A percentile compares a stretch with the other conserved stretches of the same genome.
Conservation (phyloP, 2,888 invertebrate species). For the Torymus tubicola region DNA sequence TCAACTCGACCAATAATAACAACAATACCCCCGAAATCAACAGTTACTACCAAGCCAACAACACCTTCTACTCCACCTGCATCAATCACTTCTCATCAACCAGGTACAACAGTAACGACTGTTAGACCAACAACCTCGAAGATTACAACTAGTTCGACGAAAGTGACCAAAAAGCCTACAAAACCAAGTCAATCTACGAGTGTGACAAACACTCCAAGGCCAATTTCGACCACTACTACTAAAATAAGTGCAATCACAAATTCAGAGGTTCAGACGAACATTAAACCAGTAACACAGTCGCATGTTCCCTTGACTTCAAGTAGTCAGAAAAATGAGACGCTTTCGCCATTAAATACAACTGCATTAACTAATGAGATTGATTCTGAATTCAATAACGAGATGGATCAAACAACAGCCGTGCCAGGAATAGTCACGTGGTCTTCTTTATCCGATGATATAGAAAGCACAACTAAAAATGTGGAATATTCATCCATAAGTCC, state of each 20-base stretch:
- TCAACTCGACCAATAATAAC: constrained; percentile 39
- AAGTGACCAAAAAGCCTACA: constrained; percentile 59
- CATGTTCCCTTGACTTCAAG: constrained; percentile 19
- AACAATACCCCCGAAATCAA: neutral
- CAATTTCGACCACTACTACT: constrained; percentile 39
- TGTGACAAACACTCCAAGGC: constrained; percentile 58
- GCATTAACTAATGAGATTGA: constrained; percentile 37
- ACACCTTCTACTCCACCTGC: neutral
- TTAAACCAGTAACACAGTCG: constrained; percentile 39
- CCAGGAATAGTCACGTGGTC: constrained; percentile 78
- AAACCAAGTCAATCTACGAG: constrained; percentile 52
- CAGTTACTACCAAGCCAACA: constrained; percentile 2
- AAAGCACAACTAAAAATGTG: constrained; percentile 65
- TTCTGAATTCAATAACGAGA: constrained; percentile 59
- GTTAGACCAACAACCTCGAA: constrained; percentile 59
- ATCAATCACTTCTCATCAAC: neutral
- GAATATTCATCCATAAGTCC: constrained; percentile 62
- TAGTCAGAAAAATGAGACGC: constrained; percentile 59
- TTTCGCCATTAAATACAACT: too few relatives aligned
- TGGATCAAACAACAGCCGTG: constrained; percentile 66
- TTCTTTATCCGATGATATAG: constrained; percentile 71
- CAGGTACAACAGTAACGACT: constrained; percentile 58
- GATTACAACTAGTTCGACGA: constrained; percentile 3
- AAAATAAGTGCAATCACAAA: constrained; percentile 58
- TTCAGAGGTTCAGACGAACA: constrained; percentile 47